Evolutionary conservation across 2,797 vertebrate genomes (phyloP), one percentile per base, ranked within the genome.

Genomic region (Enteromius paludinosus): DNA sequence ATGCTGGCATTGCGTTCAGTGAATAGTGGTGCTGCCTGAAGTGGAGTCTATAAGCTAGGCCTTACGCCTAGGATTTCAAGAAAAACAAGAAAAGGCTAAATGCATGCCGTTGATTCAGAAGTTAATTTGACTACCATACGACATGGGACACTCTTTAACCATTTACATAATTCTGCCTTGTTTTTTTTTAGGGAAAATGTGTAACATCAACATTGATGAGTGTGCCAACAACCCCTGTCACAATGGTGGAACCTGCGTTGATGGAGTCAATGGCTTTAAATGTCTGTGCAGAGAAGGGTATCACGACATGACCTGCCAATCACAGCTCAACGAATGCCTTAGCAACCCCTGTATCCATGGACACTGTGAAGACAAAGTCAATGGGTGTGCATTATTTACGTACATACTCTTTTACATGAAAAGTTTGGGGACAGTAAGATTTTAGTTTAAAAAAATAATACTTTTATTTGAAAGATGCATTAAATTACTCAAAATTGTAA

Each of bases 281-380:
- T 99, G 98, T 88, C 62, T 91, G 86, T 99, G 98, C 83, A 96
- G 95, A 0, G 96, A 98, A 43, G 98, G 98, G 59, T 99, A 96
- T 93, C 96, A 98, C 0, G 98, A 96, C 73, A 85, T 91, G 87
- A 97, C 95, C 75, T 99, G 98, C 90, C 94, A 96, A 87, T 97
- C 97, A 0, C 97, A 99, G 91, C 95, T 99, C 90, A 97, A 99
- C 0, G 98, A 99, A 92, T 99, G 98, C 87, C 95, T 95, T 89
- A 99, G 98, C 91, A 96, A 95, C 87, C 98, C 98, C 79, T 99
- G 98, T 83, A 94, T 97, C 88, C 98, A 99, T 0, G 98, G 98
- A 1, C 90, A 94, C 83, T 99, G 98, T 82, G 93, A 95, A 0
- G 98, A 99, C 12, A 93, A 96, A 86, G 87, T 98, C 89, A 99